A percentile compares a stretch with the other conserved stretches of the same genome.
Conservation (phyloP, 2,888 invertebrate genomes). For the Pristionchus maxplancki region DNA sequence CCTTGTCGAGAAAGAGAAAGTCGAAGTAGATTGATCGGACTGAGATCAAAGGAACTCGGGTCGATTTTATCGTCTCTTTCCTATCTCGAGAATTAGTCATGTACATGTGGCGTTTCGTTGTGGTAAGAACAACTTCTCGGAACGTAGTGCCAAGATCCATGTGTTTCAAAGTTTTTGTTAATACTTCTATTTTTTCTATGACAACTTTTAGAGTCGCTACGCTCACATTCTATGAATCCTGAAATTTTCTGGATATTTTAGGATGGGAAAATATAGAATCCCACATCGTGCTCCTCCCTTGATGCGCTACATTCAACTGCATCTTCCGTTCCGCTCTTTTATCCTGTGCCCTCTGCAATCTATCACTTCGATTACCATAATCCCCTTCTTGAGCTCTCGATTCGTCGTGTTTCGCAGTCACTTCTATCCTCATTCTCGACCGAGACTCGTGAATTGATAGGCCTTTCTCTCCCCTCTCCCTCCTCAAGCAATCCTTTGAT, state of each 20-base stretch:
- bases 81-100: constrained; percentile 22
- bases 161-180: background rate
- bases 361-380: constrained; percentile 26
- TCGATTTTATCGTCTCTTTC: constrained; percentile 17
- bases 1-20: constrained; percentile 39
- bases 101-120: background rate
- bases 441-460: constrained; percentile 40
- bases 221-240: background rate
- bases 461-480: background rate
- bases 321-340: background rate
- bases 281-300: background rate
- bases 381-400: background rate
- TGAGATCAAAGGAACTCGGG: background rate
- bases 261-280: background rate
- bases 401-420: constrained; percentile 23
- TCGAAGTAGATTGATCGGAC: constrained; percentile 31
- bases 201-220: too few relatives aligned
- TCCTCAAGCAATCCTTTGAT: constrained; percentile 30
- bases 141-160: background rate
- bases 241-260: background rate
- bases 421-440: constrained; percentile 24
- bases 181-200: background rate
- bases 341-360: background rate
- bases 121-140: background rate
- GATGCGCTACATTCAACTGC: background rate